These are phyloP conservation scores for Bilobella aurantiaca DNA, from an alignment of 1,140 invertebrate genomes.

Conservation along the genomic window DNA sequence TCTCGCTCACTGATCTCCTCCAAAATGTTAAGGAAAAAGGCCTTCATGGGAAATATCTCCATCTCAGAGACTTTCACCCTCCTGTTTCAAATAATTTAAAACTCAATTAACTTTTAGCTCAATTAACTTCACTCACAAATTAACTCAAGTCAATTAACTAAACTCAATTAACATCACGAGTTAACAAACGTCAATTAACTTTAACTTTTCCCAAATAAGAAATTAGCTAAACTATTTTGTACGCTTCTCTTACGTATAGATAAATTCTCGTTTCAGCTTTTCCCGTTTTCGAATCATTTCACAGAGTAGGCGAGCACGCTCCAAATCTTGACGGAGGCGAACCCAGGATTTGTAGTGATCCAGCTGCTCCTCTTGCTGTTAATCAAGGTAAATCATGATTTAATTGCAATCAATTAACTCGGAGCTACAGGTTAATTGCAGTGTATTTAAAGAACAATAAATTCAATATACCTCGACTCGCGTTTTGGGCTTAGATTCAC, in stretches of 20 bases:
- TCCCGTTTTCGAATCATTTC: constrained; percentile 91
- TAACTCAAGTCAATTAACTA: too few relatives aligned
- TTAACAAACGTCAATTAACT: too few relatives aligned
- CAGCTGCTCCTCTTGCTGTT: not conserved
- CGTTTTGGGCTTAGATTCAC: not conserved
- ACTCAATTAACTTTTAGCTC: too few relatives aligned
- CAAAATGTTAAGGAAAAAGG: constrained; percentile 61
- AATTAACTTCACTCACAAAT: too few relatives aligned
- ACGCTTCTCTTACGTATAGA: constrained; percentile 60
- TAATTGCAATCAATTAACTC: constrained; percentile 1
- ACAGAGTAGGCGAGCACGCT: constrained; percentile 80
- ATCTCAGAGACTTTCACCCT: not conserved
- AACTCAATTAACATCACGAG: too few relatives aligned
- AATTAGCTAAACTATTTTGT: too few relatives aligned
- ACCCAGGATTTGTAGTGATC: constrained; percentile 83
- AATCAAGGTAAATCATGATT: constrained; percentile 4
- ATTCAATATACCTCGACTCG: not conserved
- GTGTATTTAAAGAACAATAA: not conserved
- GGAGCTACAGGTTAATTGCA: constrained; percentile 11
- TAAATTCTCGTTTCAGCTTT: constrained; percentile 80
- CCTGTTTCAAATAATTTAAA: too few relatives aligned
- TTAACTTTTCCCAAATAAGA: too few relatives aligned
- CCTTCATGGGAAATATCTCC: constrained; percentile 62
- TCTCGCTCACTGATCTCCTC: constrained; percentile 69
- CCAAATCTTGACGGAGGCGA: constrained; percentile 83